Conservation (phyloP, 2,113 vertebrate genomes). For the Myotis yumanensis region DNA sequence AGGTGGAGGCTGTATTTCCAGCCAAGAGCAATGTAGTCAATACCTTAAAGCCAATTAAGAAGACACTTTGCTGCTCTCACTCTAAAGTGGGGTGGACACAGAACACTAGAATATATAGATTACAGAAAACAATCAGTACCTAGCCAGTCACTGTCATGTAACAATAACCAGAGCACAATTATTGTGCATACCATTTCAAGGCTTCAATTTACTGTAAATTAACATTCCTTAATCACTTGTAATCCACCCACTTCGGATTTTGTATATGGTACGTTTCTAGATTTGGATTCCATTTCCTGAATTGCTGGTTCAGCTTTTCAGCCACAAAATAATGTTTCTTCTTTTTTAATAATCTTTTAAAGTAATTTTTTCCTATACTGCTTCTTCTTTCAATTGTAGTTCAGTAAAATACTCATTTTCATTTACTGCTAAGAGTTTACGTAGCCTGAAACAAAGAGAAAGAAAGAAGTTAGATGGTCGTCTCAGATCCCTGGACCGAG, state of each 20-base stretch:
- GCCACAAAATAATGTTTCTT: constrained; percentile 85
- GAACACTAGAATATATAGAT: background rate
- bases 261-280: constrained; percentile 43
- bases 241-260: constrained; percentile 43
- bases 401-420: constrained; percentile 86
- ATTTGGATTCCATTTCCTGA: constrained; percentile 84
- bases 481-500: background rate
- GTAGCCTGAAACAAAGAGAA: constrained; percentile 85
- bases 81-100: background rate
- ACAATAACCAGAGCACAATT: background rate
- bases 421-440: constrained; percentile 87
- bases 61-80: constrained; percentile 1
- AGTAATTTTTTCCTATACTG: constrained; percentile 81
- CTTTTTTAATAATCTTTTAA: constrained; percentile 81
- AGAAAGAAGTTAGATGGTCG: constrained; percentile 37
- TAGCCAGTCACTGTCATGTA: background rate
- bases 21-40: background rate
- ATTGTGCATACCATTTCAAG: background rate
- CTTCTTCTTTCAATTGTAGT: constrained; percentile 82
- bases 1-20: background rate
- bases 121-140: background rate
- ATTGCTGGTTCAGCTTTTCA: constrained; percentile 90
- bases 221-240: constrained; percentile 34
- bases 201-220: constrained; percentile 26
- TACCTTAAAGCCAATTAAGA: background rate